Conservation (phyloP, 2,113 vertebrate genomes). For the Myrmecophaga tridactyla region DNA sequence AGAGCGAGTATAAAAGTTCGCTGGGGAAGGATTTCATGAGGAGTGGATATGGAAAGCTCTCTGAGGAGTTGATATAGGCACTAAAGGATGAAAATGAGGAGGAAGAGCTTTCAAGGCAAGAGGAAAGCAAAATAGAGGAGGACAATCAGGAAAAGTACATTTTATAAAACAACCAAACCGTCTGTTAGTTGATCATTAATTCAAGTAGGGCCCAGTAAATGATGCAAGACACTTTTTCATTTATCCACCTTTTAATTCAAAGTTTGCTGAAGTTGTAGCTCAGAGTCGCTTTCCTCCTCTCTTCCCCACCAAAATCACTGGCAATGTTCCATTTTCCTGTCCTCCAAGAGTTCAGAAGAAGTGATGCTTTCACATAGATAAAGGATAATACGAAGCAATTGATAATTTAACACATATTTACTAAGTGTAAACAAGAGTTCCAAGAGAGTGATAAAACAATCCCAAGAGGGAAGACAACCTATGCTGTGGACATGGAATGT, state of each 20-base stretch:
- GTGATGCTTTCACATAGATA: neutral
- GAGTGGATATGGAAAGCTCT: neutral
- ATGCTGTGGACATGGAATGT: neutral
- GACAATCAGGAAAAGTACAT: neutral
- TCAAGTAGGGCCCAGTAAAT: neutral
- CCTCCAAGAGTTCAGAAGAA: neutral
- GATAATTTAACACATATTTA: slow-evolving; percentile 12
- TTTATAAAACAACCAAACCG: neutral
- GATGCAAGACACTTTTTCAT: neutral
- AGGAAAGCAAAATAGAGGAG: neutral
- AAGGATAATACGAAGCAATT: neutral
- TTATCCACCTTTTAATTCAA: neutral
- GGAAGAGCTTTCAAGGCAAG: neutral
- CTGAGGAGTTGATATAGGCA: neutral
- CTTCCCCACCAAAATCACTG: neutral
- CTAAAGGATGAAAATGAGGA: neutral
- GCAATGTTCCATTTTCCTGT: neutral
- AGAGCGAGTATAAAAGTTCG: neutral
- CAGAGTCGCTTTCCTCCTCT: neutral
- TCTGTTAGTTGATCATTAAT: neutral
- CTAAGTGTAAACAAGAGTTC: neutral
- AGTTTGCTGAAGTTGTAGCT: neutral
- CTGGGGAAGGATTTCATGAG: neutral
- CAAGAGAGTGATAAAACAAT: neutral
- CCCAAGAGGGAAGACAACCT: no score